Base-by-base conservation (phyloP, 2,113 vertebrate genomes). In the Indicator maculatus region DNA sequence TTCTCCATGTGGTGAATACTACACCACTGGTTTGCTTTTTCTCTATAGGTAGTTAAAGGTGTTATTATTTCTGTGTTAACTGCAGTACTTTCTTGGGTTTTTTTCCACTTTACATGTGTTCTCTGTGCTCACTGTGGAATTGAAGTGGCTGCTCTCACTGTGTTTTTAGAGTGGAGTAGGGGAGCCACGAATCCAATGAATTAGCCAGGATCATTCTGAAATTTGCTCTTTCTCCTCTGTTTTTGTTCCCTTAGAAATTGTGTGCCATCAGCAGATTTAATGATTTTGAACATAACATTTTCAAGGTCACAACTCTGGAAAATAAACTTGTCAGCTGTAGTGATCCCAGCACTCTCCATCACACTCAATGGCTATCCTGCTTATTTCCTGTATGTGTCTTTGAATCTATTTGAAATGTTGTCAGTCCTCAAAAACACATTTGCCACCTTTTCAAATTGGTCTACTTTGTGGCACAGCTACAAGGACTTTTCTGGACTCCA, bases 41-140 rank as follows among this genome's bases (percentile, higher is more conserved):
- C 45, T 55, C n/a, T 80, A 8, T 8, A 15, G 16, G 44, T 41
- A 69, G 16, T 69, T 30, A 30, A 38, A 20, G 24, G 31, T n/a
- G 33, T 24, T 7, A 13, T 31, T 24, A 24, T 31, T 36, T 66
- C n/a, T 64, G n/a, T 44, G 28, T 39, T 53, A 52, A 20, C 14
- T 41, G 55, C 9, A 21, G 6, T 12, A 5, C 28, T 19, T 72
- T 2, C 4, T 10, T 33, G 11, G 7, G 38, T 75, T 50, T 27
- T 79, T 50, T 27, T 28, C 47, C 28, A 4, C 12, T 39, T 70
- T 2, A 2, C 1, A 0, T 4, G 0, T 50, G 17, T 73, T 36
- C 28, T 44, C 8, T 82, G 31, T 30, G 55, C 52, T 64, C 77
- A 3, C 23, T 24, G 31, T 65, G 66, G 39, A 27, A 66, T 28